Evolutionary conservation across 2,888 invertebrate species (phyloP).

Genomic region (Azorinus chamasolen): DNA sequence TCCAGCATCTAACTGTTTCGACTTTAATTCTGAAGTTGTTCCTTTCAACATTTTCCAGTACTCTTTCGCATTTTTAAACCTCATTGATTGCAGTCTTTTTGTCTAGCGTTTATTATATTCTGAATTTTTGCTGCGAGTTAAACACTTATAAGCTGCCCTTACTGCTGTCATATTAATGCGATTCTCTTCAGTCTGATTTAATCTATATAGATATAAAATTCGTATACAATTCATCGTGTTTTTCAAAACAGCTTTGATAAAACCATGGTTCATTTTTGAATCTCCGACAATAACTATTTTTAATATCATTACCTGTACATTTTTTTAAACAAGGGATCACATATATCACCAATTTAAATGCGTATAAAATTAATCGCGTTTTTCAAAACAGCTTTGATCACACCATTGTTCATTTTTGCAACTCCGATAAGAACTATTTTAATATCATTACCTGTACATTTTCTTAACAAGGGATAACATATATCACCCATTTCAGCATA

Average conservation of each 20-base stretch:
- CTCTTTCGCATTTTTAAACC: constrained; percentile 10
- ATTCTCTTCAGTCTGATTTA: neutral
- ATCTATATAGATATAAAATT: neutral
- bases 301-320: neutral
- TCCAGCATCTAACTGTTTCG: neutral
- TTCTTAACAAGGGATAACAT: constrained; percentile 5
- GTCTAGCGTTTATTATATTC: neutral
- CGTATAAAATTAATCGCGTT: constrained; percentile 1
- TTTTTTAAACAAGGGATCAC: constrained; percentile 3
- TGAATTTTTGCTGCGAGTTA: neutral
- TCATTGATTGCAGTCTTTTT: neutral
- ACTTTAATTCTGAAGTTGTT: neutral
- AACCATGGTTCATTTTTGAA: constrained; percentile 4
- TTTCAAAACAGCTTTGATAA: constrained; percentile 1
- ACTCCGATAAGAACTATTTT: neutral
- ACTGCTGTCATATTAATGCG: neutral
- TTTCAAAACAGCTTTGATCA: constrained; percentile 1
- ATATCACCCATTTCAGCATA: neutral
- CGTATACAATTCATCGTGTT: neutral
- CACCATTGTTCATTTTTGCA: constrained; percentile 2
- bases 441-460: neutral
- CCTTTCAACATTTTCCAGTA: constrained; percentile 12
- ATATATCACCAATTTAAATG: neutral
- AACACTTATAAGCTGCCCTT: neutral
- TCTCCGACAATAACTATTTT: neutral